Evolutionary conservation across 1,140 invertebrate species (phyloP).

Genomic region (Centruroides sculpturatus): DNA sequence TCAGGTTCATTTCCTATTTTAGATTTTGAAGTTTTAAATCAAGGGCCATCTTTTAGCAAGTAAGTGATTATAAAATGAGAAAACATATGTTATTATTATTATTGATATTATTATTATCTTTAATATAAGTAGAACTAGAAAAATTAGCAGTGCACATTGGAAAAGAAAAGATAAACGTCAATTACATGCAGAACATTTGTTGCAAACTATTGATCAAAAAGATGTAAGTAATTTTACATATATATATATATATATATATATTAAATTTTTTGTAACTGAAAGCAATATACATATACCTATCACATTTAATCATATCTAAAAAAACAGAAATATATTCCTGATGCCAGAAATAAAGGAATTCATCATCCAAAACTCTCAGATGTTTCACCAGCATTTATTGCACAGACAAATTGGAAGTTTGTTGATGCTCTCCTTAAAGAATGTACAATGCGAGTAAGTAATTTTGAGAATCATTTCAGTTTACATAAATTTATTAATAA

Average conservation of each 20-base stretch:
- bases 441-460: slow-evolving; percentile 29
- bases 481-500: too few relatives aligned
- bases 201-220: slow-evolving; percentile 6
- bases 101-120: too few relatives aligned
- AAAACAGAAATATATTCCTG: slow-evolving; percentile 30
- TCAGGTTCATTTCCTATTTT: slow-evolving; percentile 53
- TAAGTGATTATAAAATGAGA: slow-evolving; percentile 12
- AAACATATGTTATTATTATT: too few relatives aligned
- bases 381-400: slow-evolving; percentile 54
- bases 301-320: not conserved
- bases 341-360: slow-evolving; percentile 25
- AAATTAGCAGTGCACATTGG: slow-evolving; percentile 22
- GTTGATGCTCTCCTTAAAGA: slow-evolving; percentile 79
- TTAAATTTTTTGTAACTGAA: not conserved
- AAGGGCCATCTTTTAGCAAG: slow-evolving; percentile 51
- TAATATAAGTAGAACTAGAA: slow-evolving; percentile 3
- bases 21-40: slow-evolving; percentile 57
- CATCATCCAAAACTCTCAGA: slow-evolving; percentile 29
- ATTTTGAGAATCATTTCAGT: not conserved
- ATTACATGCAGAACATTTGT: slow-evolving; percentile 28
- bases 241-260: too few relatives aligned
- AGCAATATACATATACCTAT: not conserved
- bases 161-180: slow-evolving; percentile 27
- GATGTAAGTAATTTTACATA: slow-evolving; percentile 1
- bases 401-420: slow-evolving; percentile 97